phyloP scores from a whole-genome alignment of 2,888 invertebrate species.

The Drosophila nr. perissopoda region DNA sequence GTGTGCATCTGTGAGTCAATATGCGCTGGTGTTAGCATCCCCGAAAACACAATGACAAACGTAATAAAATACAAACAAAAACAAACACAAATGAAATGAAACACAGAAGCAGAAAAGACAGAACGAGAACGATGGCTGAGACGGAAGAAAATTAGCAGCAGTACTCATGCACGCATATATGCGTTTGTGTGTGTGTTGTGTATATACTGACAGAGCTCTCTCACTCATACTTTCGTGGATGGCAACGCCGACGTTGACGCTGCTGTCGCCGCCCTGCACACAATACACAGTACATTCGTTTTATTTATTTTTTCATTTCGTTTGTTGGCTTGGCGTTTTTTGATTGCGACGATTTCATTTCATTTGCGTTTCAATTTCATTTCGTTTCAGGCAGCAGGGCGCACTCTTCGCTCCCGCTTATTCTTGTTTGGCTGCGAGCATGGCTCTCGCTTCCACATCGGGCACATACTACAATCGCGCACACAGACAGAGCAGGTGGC shows the following conservation, averaged over 20 bases:
- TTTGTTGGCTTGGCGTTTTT: constrained; percentile 71
- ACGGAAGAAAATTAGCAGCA: constrained; percentile 60
- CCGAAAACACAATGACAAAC: constrained; percentile 79
- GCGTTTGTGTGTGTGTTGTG: background rate
- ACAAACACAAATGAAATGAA: constrained; percentile 71
- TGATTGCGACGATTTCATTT: constrained; percentile 70
- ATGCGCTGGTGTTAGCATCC: constrained; percentile 62
- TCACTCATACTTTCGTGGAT: constrained; percentile 42
- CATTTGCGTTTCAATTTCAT: constrained; percentile 80
- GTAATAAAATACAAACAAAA: constrained; percentile 70
- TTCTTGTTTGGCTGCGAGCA: constrained; percentile 14
- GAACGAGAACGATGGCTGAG: constrained; percentile 71
- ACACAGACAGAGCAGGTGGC: constrained; percentile 79
- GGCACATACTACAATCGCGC: constrained; percentile 37
- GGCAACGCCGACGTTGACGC: constrained; percentile 35
- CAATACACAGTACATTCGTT: constrained; percentile 61
- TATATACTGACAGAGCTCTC: constrained; percentile 42
- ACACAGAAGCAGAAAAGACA: constrained; percentile 66
- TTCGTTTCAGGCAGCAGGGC: constrained; percentile 67
- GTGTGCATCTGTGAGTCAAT: constrained; percentile 17
- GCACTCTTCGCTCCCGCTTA: constrained; percentile 23
- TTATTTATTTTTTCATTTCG: constrained; percentile 81
- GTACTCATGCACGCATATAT: constrained; percentile 27
- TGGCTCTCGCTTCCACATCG: constrained; percentile 52
- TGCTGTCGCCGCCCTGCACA: constrained; percentile 49